A percentile compares a stretch with the other conserved stretches of the same genome.
These are phyloP conservation scores for Hyalella azteca DNA, from an alignment of 2,888 invertebrate genomes.

Conservation along the genomic window DNA sequence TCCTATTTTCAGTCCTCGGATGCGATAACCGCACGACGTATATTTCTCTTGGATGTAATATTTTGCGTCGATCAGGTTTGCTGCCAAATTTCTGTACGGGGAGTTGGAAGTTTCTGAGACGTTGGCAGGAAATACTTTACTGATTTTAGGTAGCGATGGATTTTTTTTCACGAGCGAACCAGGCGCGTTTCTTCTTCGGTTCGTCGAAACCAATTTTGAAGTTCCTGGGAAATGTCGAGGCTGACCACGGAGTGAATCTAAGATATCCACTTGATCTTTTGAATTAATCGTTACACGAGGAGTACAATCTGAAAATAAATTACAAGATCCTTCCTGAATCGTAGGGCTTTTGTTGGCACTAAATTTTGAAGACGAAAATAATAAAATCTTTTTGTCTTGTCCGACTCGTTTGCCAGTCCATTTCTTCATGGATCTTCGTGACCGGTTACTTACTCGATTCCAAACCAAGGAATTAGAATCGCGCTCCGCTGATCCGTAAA, in stretches of 20 bases:
- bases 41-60: background rate
- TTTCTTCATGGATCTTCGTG: constrained; percentile 1
- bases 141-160: background rate
- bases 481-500: too few relatives aligned
- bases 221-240: background rate
- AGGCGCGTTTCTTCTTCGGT: background rate
- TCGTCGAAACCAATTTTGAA: background rate
- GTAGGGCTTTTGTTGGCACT: background rate
- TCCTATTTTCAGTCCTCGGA: background rate
- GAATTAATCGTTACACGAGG: too few relatives aligned
- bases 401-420: background rate
- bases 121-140: background rate
- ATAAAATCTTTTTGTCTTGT: background rate
- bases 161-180: background rate
- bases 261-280: too few relatives aligned
- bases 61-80: too few relatives aligned
- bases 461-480: too few relatives aligned
- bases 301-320: background rate
- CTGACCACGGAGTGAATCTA: too few relatives aligned
- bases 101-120: background rate
- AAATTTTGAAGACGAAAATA: background rate
- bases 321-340: background rate
- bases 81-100: background rate
- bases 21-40: background rate
- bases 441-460: too few relatives aligned